Conservation (phyloP, 92 coral and sea anemone species). For the Porites cylindrica region DNA sequence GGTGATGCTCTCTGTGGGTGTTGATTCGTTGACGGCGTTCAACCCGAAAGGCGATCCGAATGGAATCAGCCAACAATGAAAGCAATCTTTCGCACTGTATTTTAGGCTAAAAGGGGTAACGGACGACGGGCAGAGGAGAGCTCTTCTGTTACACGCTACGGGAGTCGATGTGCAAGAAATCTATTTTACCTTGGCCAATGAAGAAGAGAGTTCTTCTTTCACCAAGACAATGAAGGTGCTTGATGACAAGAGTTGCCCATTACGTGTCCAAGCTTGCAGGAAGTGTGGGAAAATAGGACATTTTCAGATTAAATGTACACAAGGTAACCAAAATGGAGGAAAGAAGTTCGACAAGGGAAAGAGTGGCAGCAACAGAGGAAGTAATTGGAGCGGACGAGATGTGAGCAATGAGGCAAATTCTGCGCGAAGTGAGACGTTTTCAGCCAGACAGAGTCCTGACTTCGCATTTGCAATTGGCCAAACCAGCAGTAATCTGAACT, state of each 20-base stretch:
- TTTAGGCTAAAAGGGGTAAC: conserved; percentile 28
- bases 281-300: conserved; percentile 14
- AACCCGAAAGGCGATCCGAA: no score
- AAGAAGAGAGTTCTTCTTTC: not conserved
- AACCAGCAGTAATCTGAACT: not conserved
- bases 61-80: no score
- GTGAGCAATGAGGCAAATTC: not conserved
- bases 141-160: conserved; percentile 52
- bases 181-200: not conserved
- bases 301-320: conserved; percentile 24
- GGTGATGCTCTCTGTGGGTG: no score
- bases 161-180: conserved; percentile 40
- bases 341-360: not conserved
- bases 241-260: conserved; percentile 18
- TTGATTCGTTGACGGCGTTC: no score
- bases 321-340: conserved; percentile 1
- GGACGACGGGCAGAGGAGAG: conserved; percentile 50
- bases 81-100: no score
- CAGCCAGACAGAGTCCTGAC: conserved; percentile 12
- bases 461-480: not conserved
- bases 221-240: not conserved
- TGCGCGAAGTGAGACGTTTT: not conserved
- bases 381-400: not conserved
- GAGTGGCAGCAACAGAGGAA: not conserved
- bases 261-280: conserved; percentile 5